A percentile compares a stretch with the other conserved stretches of the same genome.
Evolutionary conservation across 2,888 invertebrate genomes (phyloP).

Genomic region (Aphodius sticticus): DNA sequence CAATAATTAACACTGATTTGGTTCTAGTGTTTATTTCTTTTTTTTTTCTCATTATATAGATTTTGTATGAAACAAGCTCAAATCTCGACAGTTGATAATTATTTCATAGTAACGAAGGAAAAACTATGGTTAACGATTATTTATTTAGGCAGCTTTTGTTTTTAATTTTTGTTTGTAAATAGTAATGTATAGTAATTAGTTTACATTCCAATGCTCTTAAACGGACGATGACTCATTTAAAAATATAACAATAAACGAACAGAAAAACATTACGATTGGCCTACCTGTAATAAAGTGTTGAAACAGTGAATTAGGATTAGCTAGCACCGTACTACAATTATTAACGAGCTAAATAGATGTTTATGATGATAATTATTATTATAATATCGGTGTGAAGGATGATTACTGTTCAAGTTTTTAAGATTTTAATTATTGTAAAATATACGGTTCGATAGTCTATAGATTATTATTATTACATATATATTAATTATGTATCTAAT

Average conservation of each 20-base stretch:
- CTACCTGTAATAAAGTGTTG: constrained; percentile 4
- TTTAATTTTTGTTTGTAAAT: neutral
- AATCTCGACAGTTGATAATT: neutral
- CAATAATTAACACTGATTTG: neutral
- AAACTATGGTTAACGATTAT: neutral
- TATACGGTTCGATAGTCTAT: constrained; percentile 45
- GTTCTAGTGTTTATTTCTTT: neutral
- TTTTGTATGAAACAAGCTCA: constrained; percentile 4
- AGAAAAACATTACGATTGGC: neutral
- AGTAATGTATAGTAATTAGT: neutral
- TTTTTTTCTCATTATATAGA: neutral
- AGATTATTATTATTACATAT: constrained; percentile 37
- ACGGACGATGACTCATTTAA: neutral
- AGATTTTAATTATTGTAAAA: constrained; percentile 49
- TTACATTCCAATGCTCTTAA: neutral
- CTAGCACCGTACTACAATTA: neutral
- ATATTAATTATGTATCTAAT: constrained; percentile 43
- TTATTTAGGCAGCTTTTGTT: constrained; percentile 4
- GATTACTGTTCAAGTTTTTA: constrained; percentile 50
- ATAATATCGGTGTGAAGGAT: constrained; percentile 37
- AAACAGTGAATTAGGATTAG: constrained; percentile 4
- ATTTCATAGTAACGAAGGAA: neutral
- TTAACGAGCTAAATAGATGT: constrained; percentile 37
- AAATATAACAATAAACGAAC: neutral
- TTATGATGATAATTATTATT: constrained; percentile 29